Base-by-base conservation (phyloP, 2,113 vertebrate species). In the Hiodon alosoides region DNA sequence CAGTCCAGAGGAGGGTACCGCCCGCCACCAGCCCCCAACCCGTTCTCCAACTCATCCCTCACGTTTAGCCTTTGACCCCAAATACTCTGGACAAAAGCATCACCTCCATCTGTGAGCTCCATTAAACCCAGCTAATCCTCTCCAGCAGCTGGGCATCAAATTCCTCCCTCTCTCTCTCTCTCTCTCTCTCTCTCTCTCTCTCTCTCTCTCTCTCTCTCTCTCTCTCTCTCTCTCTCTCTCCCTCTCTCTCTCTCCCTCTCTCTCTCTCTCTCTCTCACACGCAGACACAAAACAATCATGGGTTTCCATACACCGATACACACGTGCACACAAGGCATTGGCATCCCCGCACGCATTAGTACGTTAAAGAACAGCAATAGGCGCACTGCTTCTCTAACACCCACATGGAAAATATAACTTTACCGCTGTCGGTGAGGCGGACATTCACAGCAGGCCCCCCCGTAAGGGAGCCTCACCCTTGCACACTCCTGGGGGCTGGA, bases 121-220 rank as follows among this genome's bases (percentile, higher is more conserved):
- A 85, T 87, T 85, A 91, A 90, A 87, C 85, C 86, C 80, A 80
- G 73, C 50, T 92, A 90, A 93, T 91, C 87, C 88, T 75, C 86
- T 79, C 79, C 83, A 92, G 91, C 86, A 91, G 88, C 86, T 90
- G 90, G 85, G 86, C 76, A 78, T 74, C 71, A 16, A 69, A 72
- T 78, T 70, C 78, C 80, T 69, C 74, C 57, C 65, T 58, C 54
- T 10, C 9, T 53, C 2, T 79, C 80, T 5, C 2, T 67, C 78
- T 77, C 83, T 52, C 67, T 9, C 59, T 59, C 58, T 9, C 58
- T 55, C 67, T 69, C 51, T 64, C 69, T 74, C 84, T 3, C 59
- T 6, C 14, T 61, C 13, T 14, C 59, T 62, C 65, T 68, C 55
- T 61, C 1, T 79, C 80, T 4, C 2, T 64, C 78, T 74, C 83